phyloP scores from a whole-genome alignment of 2,797 vertebrate species.

The Hydrophis major region DNA sequence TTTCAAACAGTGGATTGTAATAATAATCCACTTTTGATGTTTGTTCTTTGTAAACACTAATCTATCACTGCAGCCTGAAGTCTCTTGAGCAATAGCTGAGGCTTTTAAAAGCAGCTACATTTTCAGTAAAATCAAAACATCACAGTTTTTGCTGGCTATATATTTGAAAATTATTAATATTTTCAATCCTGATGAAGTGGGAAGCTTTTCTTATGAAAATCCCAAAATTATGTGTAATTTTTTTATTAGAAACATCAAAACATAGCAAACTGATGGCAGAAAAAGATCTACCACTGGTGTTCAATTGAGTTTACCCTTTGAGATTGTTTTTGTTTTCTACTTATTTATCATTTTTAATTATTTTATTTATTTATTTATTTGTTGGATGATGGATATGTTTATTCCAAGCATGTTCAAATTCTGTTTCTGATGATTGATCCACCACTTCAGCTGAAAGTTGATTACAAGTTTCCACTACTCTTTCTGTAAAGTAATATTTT shows the following conservation, averaged over 20 bases:
- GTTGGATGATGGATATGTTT: not conserved
- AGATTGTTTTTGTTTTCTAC: not conserved
- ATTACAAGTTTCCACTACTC: not conserved
- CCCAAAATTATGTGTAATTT: not conserved
- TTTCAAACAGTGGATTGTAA: conserved; percentile 7
- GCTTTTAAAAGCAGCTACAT: not conserved
- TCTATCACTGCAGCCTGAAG: not conserved
- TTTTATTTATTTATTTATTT: not conserved
- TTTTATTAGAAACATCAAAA: not conserved
- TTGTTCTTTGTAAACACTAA: conserved; percentile 10
- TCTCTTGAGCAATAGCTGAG: not conserved
- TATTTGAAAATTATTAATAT: not conserved
- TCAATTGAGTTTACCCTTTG: not conserved
- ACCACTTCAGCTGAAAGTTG: not conserved
- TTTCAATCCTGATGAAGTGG: not conserved
- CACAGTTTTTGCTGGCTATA: not conserved
- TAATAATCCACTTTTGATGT: not conserved
- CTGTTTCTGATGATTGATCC: not conserved
- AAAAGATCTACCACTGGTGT: not conserved
- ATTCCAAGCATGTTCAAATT: not conserved
- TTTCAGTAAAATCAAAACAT: not conserved
- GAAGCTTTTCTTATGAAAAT: not conserved
- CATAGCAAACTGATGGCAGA: not conserved
- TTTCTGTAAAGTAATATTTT: not conserved
- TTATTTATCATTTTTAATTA: not conserved